These are phyloP conservation scores for Muscicapa comitata DNA, from an alignment of 2,797 vertebrate genomes.

Conservation along the genomic window DNA sequence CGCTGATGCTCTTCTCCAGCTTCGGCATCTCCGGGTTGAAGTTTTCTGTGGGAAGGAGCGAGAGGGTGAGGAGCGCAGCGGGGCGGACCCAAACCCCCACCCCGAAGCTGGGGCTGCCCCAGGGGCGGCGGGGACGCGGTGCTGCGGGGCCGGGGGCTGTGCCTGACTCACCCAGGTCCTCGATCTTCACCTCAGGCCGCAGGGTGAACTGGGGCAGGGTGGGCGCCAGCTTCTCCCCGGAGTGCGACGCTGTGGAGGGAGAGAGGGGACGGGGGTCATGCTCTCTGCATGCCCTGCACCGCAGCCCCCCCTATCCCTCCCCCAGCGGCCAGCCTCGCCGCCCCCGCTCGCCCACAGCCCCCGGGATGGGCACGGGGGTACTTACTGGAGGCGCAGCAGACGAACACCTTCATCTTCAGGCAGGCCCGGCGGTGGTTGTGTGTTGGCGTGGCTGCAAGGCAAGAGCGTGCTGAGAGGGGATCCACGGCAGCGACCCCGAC, in stretches of 20 bases:
- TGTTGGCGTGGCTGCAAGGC: constrained; percentile 84
- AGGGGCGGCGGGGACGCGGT: neutral
- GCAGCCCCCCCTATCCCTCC: neutral
- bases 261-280: neutral
- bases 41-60: constrained; percentile 76
- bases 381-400: constrained; percentile 93
- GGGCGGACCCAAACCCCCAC: neutral
- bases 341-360: neutral
- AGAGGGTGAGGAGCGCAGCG: neutral
- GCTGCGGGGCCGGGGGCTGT: neutral
- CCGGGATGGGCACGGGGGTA: neutral
- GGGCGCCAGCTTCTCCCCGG: constrained; percentile 85
- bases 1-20: constrained; percentile 95
- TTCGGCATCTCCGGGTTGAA: constrained; percentile 90
- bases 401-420: constrained; percentile 93
- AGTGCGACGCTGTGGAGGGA: constrained; percentile 79
- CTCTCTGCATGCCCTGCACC: neutral
- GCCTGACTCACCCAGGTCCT: constrained; percentile 88
- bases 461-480: neutral
- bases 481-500: rapidly evolving
- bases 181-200: constrained; percentile 91
- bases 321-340: neutral
- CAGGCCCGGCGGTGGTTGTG: constrained; percentile 92
- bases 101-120: neutral
- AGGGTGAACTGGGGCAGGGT: constrained; percentile 93